phyloP scores from a whole-genome alignment of 2,113 vertebrate genomes.

The Cromileptes altivelis region DNA sequence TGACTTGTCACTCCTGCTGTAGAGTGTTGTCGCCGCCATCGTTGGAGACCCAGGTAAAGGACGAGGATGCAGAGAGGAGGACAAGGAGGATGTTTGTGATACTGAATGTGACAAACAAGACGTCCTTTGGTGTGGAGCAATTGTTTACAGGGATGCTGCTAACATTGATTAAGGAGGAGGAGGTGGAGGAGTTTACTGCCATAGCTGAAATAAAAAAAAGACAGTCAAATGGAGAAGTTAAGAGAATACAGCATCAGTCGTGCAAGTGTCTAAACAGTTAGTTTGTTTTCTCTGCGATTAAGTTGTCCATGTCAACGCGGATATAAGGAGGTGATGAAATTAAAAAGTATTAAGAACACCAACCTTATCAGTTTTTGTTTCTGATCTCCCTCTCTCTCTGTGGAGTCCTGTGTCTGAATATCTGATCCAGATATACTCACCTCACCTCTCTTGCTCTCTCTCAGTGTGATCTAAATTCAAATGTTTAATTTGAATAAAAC shows the following conservation, averaged over 20 bases:
- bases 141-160: no score
- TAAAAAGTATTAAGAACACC: neutral
- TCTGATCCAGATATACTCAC: neutral
- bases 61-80: neutral
- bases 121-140: fast-evolving
- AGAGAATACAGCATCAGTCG: no score
- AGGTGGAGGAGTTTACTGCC: neutral
- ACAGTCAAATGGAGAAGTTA: neutral
- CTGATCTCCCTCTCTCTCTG: neutral
- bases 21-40: neutral
- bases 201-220: neutral
- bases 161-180: neutral
- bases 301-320: no score
- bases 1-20: neutral
- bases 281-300: no score
- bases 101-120: neutral
- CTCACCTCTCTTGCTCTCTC: no score
- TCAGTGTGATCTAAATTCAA: no score
- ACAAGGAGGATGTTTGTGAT: neutral
- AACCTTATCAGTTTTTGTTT: neutral
- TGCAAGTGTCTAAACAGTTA: no score
- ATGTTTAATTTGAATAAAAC: no score
- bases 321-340: no score
- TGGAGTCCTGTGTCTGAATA: neutral
- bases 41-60: neutral